phyloP scores from a whole-genome alignment of 2,888 invertebrate genomes.

The Spodoptera exigua region DNA sequence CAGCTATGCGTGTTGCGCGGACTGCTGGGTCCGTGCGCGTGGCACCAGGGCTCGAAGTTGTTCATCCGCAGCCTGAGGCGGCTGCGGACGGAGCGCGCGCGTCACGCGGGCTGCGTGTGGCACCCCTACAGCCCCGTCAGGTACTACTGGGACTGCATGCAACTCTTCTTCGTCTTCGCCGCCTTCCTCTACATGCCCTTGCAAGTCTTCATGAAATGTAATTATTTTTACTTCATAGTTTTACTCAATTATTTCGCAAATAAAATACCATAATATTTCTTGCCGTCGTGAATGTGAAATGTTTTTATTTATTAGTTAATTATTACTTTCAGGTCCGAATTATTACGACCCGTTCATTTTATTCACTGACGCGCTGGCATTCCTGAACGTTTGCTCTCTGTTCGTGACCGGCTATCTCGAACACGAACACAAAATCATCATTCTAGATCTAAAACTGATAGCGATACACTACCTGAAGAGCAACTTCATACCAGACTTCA shows the following conservation, averaged over 20 bases:
- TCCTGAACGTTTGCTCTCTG: constrained; percentile 66
- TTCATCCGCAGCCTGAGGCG: constrained; percentile 68
- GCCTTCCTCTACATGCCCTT: constrained; percentile 70
- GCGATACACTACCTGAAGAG: constrained; percentile 65
- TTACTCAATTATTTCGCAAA: too few species aligned
- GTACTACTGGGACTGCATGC: constrained; percentile 68
- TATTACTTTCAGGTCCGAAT: constrained; percentile 66
- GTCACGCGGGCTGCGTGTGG: constrained; percentile 66
- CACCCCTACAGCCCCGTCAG: constrained; percentile 78
- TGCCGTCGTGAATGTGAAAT: too few species aligned
- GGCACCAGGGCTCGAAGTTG: constrained; percentile 68
- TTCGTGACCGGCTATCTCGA: constrained; percentile 77
- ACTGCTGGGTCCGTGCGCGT: constrained; percentile 60
- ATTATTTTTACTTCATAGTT: constrained; percentile 50
- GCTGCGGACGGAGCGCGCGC: constrained; percentile 65
- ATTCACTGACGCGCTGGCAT: constrained; percentile 65
- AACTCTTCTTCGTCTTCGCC: constrained; percentile 53
- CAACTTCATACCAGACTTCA: constrained; percentile 65
- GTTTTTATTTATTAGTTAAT: too few species aligned
- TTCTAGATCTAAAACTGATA: constrained; percentile 67
- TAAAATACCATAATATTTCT: too few species aligned
- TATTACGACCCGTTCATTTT: constrained; percentile 67
- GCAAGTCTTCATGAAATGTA: constrained; percentile 71
- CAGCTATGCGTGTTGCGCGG: constrained; percentile 50
- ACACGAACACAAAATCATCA: constrained; percentile 66